phyloP scores from a whole-genome alignment of 2,113 vertebrate genomes.

The Phasianus colchicus region DNA sequence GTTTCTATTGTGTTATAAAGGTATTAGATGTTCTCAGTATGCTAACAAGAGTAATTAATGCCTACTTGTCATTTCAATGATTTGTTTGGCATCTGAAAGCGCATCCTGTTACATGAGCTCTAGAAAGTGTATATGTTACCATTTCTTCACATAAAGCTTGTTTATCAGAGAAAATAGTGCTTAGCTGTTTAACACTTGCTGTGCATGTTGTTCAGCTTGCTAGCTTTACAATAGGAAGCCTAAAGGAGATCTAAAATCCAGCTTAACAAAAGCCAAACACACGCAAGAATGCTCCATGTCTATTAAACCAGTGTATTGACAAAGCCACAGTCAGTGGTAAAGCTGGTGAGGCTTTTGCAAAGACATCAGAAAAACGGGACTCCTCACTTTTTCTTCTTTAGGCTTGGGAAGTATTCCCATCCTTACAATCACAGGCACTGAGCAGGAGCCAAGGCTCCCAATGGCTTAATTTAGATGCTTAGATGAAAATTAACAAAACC shows the following conservation, averaged over 20 bases:
- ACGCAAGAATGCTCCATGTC: background rate
- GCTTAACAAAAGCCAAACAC: background rate
- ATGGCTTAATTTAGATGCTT: background rate
- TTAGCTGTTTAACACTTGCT: background rate
- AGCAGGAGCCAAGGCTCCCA: background rate
- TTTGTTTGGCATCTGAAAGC: background rate
- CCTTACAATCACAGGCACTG: background rate
- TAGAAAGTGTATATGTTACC: background rate
- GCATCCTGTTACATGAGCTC: background rate
- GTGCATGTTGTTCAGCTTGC: background rate
- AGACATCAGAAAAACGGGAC: background rate
- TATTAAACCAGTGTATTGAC: background rate
- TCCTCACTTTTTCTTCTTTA: background rate
- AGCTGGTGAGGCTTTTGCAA: background rate
- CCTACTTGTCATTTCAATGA: background rate
- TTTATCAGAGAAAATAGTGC: accelerated
- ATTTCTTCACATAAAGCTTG: background rate
- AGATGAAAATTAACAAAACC: background rate
- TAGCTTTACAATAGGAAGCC: background rate
- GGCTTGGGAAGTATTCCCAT: background rate
- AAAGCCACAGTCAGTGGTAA: background rate
- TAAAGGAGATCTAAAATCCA: background rate
- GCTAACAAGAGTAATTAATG: background rate
- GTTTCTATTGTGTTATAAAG: background rate
- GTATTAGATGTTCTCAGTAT: background rate